These are phyloP conservation scores for Aricia artaxerxes DNA, from an alignment of 2,888 invertebrate genomes.

Conservation along the genomic window DNA sequence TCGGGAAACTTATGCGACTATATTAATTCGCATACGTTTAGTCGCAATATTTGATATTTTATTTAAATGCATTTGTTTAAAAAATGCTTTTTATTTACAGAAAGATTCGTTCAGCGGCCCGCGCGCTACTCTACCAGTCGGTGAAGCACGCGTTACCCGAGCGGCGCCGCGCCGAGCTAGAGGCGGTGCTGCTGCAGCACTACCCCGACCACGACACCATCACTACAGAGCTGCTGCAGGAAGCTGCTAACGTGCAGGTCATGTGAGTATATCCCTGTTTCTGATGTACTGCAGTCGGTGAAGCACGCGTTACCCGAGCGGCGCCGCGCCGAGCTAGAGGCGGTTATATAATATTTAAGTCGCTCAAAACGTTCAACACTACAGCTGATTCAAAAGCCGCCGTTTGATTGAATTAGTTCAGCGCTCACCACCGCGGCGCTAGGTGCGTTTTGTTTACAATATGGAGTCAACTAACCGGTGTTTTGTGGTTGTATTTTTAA, in stretches of 20 bases:
- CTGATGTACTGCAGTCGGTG: too few relatives aligned
- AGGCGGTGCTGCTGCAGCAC: slow-evolving; percentile 69
- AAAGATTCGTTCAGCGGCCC: slow-evolving; percentile 80
- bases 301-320: slow-evolving; percentile 68
- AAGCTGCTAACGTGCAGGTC: slow-evolving; percentile 71
- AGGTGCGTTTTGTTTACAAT: too few relatives aligned
- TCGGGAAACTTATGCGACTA: too few relatives aligned
- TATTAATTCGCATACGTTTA: too few relatives aligned
- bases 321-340: slow-evolving; percentile 71
- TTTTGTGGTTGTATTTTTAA: too few relatives aligned
- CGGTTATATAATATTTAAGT: slow-evolving; percentile 40
- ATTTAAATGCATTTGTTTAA: too few relatives aligned
- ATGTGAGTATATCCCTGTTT: slow-evolving; percentile 58
- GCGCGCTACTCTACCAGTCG: slow-evolving; percentile 71
- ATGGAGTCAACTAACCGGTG: too few relatives aligned
- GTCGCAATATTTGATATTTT: too few relatives aligned
- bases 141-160: slow-evolving; percentile 74
- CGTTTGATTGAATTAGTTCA: too few relatives aligned
- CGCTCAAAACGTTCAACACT: too few relatives aligned
- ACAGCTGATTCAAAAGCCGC: too few relatives aligned
- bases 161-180: slow-evolving; percentile 68
- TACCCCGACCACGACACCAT: slow-evolving; percentile 68
- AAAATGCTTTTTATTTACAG: slow-evolving; percentile 47
- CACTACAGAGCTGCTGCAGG: slow-evolving; percentile 70
- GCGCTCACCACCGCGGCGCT: too few relatives aligned